Conservation (phyloP, 2,888 invertebrate genomes). For the Ochropleura plecta region DNA sequence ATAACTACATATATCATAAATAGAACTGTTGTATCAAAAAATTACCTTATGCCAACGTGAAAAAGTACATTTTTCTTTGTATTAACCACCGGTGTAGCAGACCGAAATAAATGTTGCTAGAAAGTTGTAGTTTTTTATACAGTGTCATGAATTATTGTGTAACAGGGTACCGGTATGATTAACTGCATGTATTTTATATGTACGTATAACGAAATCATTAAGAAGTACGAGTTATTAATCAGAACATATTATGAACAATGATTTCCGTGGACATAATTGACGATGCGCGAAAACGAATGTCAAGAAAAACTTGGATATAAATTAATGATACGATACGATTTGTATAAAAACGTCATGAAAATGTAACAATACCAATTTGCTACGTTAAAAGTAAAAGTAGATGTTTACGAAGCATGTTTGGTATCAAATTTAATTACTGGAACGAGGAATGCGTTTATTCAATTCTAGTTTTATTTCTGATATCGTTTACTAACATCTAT, state of each 20-base stretch:
- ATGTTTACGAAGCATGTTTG: constrained; percentile 19
- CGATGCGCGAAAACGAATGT: constrained; percentile 49
- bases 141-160: constrained; percentile 71
- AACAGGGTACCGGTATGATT: constrained; percentile 78
- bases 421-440: constrained; percentile 31
- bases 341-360: constrained; percentile 35
- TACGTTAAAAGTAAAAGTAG: constrained; percentile 45
- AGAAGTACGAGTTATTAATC: constrained; percentile 40
- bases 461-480: constrained; percentile 23
- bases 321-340: constrained; percentile 5
- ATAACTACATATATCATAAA: neutral
- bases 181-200: constrained; percentile 56
- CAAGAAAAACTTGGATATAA: constrained; percentile 37
- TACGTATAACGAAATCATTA: constrained; percentile 54
- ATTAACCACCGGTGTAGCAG: constrained; percentile 45
- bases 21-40: constrained; percentile 20
- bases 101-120: constrained; percentile 69
- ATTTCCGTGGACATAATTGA: constrained; percentile 50
- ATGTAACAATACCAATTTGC: constrained; percentile 30
- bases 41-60: constrained; percentile 12
- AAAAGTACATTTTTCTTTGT: constrained; percentile 47
- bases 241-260: constrained; percentile 21
- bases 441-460: constrained; percentile 43
- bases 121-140: constrained; percentile 78
- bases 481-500: constrained; percentile 30